Percentiles rank a stretch among this genome's conserved stretches.
phyloP scores from a whole-genome alignment of 2,888 invertebrate genomes.

The Bhutanitis thaidina region DNA sequence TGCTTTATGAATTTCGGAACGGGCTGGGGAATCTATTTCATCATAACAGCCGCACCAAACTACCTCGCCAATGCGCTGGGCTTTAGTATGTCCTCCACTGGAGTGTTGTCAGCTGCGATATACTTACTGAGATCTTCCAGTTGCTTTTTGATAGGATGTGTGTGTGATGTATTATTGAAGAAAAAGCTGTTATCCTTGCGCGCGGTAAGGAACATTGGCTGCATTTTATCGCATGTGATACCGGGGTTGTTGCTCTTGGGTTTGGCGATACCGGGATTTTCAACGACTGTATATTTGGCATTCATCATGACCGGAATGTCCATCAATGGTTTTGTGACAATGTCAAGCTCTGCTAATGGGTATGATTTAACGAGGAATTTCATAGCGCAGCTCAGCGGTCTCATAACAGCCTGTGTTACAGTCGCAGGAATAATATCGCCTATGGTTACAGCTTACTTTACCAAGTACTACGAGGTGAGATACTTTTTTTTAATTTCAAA shows the following conservation, averaged over 20 bases:
- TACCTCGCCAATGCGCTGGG: slow-evolving; percentile 81
- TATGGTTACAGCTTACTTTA: slow-evolving; percentile 77
- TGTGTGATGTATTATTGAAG: slow-evolving; percentile 37
- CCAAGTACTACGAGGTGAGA: slow-evolving; percentile 52
- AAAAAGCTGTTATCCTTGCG: slow-evolving; percentile 29
- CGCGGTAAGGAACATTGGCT: slow-evolving; percentile 69
- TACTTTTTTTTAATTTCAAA: background rate
- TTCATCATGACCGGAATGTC: slow-evolving; percentile 78
- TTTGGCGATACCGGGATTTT: background rate
- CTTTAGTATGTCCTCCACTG: slow-evolving; percentile 57
- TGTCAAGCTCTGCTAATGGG: slow-evolving; percentile 63
- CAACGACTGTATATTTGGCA: slow-evolving; percentile 34
- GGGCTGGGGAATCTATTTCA: slow-evolving; percentile 82
- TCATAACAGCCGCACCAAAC: slow-evolving; percentile 82
- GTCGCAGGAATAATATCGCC: slow-evolving; percentile 82
- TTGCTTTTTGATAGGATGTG: slow-evolving; percentile 25
- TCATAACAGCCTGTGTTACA: slow-evolving; percentile 81
- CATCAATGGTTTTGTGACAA: slow-evolving; percentile 68
- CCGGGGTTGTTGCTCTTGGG: slow-evolving; percentile 33
- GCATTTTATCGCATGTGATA: slow-evolving; percentile 61
- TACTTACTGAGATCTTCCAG: slow-evolving; percentile 26
- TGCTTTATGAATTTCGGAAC: slow-evolving; percentile 81
- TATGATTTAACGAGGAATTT: slow-evolving; percentile 84
- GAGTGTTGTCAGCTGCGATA: slow-evolving; percentile 28
- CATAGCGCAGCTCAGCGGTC: slow-evolving; percentile 82